Percentiles rank a stretch among this genome's conserved stretches.
Evolutionary conservation across 1,140 invertebrate genomes (phyloP).

Genomic region (Venustaconcha ellipsiformis): DNA sequence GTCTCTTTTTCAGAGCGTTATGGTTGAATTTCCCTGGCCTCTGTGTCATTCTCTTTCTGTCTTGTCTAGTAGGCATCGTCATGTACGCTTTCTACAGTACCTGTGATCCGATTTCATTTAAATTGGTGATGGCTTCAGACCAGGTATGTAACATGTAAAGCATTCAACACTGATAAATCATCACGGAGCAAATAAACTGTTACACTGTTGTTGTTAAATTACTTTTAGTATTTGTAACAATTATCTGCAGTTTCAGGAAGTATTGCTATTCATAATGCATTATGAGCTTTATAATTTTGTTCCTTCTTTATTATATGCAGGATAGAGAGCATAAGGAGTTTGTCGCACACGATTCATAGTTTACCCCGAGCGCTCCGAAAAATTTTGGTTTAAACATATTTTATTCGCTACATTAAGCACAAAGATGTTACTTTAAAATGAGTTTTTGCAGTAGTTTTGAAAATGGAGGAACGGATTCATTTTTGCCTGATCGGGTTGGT

Average conservation of each 20-base stretch:
- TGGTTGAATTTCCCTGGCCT: slow-evolving; percentile 80
- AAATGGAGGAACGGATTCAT: no score
- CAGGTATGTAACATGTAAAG: slow-evolving; percentile 31
- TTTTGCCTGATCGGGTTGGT: no score
- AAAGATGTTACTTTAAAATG: no score
- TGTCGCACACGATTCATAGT: no score
- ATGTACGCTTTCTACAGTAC: slow-evolving; percentile 83
- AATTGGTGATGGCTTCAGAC: slow-evolving; percentile 69
- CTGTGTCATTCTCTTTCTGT: slow-evolving; percentile 83
- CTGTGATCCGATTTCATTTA: slow-evolving; percentile 83
- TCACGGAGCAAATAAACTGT: neutral
- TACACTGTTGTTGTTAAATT: neutral
- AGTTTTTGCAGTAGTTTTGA: no score
- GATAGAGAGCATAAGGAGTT: no score
- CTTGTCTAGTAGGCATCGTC: slow-evolving; percentile 83
- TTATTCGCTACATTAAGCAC: no score
- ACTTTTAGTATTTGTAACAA: neutral
- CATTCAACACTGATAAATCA: neutral
- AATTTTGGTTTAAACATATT: no score
- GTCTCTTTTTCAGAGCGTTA: slow-evolving; percentile 74
- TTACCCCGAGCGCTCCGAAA: no score
- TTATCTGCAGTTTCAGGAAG: neutral
- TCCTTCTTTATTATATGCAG: no score
- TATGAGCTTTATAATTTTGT: no score
- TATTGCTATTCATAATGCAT: no score